phyloP scores from a whole-genome alignment of 2,888 invertebrate genomes.

The Scaptodrosophila latifasciaeformis region DNA sequence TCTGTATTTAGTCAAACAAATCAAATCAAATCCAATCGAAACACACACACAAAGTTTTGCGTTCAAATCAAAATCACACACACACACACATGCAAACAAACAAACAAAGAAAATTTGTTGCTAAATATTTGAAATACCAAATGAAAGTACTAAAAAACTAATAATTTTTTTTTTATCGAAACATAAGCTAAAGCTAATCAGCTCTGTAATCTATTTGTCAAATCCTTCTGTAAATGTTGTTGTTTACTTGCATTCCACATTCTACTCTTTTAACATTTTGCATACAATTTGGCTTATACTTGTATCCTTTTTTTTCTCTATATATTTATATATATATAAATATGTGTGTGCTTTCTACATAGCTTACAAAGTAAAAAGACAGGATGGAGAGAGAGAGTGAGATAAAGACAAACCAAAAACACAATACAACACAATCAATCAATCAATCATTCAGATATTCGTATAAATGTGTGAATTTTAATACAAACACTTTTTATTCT shows the following conservation, averaged over 20 bases:
- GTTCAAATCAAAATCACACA: neutral
- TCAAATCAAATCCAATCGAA: too few relatives aligned
- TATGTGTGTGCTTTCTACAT: conserved; percentile 32
- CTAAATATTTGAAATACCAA: conserved; percentile 8
- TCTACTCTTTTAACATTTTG: too few relatives aligned
- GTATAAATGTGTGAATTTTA: too few relatives aligned
- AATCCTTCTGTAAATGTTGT: conserved; percentile 72
- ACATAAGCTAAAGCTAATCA: conserved; percentile 27
- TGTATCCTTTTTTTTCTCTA: conserved; percentile 15
- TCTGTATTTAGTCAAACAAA: conserved; percentile 64
- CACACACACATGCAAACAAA: conserved; percentile 22
- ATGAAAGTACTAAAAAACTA: too few relatives aligned
- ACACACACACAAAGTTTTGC: too few relatives aligned
- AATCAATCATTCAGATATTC: too few relatives aligned
- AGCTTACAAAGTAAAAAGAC: too few relatives aligned
- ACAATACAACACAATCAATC: too few relatives aligned
- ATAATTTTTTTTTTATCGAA: conserved; percentile 2
- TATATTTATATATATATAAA: conserved; percentile 33
- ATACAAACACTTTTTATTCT: too few relatives aligned
- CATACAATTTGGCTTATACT: neutral
- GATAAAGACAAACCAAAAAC: neutral
- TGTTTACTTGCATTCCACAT: too few relatives aligned
- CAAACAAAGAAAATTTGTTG: conserved; percentile 21
- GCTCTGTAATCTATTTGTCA: conserved; percentile 41
- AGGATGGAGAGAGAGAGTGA: too few relatives aligned